Conservation (phyloP, 2,113 vertebrate species). For the Nibea albiflora region DNA sequence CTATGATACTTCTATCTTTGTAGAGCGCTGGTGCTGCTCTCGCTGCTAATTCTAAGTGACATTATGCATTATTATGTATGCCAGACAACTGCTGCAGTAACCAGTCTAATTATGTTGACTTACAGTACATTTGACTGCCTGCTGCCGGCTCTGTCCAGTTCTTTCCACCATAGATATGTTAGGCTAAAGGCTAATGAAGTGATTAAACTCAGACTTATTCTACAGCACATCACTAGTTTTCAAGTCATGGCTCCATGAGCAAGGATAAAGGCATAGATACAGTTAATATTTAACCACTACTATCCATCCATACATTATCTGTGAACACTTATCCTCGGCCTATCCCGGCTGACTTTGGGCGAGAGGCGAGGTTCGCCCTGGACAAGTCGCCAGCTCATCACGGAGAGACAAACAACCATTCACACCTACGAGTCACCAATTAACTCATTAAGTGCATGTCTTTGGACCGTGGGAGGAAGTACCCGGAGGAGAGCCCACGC, state of each 20-base stretch:
- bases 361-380: too few species aligned
- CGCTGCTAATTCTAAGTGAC: constrained; percentile 9
- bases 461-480: too few species aligned
- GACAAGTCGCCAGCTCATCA: too few species aligned
- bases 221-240: constrained; percentile 16
- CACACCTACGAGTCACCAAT: too few species aligned
- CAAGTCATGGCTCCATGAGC: constrained; percentile 14
- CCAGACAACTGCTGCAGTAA: constrained; percentile 31
- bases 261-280: background rate
- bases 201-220: constrained; percentile 33
- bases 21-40: constrained; percentile 10
- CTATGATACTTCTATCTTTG: background rate
- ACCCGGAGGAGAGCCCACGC: too few species aligned
- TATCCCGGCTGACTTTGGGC: too few species aligned
- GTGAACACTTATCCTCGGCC: too few species aligned
- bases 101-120: constrained; percentile 56
- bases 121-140: constrained; percentile 39
- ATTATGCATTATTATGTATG: constrained; percentile 15
- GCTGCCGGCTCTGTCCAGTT: constrained; percentile 31
- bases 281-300: constrained; percentile 1
- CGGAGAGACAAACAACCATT: too few species aligned
- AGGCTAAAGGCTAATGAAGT: constrained; percentile 46
- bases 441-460: too few species aligned
- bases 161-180: background rate
- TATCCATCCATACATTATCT: too few species aligned